A percentile compares a stretch with the other conserved stretches of the same genome.
phyloP scores from a whole-genome alignment of 2,797 vertebrate species.

The Sebastes trivittatus region DNA sequence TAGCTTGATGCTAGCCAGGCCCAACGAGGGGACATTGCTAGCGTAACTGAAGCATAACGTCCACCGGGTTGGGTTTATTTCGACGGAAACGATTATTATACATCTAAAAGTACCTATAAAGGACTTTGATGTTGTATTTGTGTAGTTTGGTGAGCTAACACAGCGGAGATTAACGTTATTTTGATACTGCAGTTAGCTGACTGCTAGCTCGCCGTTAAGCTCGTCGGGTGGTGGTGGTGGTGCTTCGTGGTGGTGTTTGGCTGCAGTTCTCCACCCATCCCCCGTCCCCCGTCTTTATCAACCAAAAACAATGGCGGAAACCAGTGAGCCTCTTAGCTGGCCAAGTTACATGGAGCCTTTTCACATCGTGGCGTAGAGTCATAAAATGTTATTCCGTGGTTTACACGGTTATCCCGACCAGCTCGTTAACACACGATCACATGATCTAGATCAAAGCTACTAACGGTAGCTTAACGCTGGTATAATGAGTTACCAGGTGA shows the following conservation, averaged over 20 bases:
- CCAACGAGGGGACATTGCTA: conserved; percentile 53
- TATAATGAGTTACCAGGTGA: conserved; percentile 26
- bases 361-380: background rate
- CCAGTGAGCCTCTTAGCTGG: conserved; percentile 37
- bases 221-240: conserved; percentile 17
- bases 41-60: conserved; percentile 29
- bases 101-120: background rate
- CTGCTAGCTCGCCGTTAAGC: conserved; percentile 46
- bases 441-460: conserved; percentile 38
- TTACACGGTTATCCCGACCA: background rate
- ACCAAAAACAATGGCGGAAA: conserved; percentile 80
- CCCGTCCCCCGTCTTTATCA: conserved; percentile 66
- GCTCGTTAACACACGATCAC: conserved; percentile 27
- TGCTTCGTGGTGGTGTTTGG: background rate
- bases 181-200: conserved; percentile 51
- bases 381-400: background rate
- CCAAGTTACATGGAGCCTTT: background rate
- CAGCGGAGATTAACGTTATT: conserved; percentile 13
- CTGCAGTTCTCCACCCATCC: conserved; percentile 77
- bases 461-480: background rate
- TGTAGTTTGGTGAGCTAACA: background rate
- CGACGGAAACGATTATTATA: background rate
- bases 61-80: conserved; percentile 3
- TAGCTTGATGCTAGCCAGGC: conserved; percentile 47
- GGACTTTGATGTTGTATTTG: rapidly evolving